Evolutionary conservation across 2,888 invertebrate genomes (phyloP).

Genomic region (Oxyteleia sp.): DNA sequence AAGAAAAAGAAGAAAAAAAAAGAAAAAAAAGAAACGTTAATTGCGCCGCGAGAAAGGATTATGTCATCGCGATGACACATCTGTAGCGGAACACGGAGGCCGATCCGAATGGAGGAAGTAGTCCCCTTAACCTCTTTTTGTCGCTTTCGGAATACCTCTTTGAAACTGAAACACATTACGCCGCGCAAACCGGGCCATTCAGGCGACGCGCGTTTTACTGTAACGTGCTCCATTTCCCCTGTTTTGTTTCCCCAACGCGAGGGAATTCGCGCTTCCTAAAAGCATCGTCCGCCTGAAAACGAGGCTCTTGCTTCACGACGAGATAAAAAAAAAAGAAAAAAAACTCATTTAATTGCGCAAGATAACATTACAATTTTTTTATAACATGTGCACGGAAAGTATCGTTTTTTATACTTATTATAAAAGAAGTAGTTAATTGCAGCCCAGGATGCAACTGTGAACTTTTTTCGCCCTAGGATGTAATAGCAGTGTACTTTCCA

Average conservation of each 20-base stretch:
- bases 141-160: constrained; percentile 53
- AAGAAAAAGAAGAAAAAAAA: too few relatives aligned
- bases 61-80: constrained; percentile 52
- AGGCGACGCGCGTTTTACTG: constrained; percentile 72
- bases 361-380: too few relatives aligned
- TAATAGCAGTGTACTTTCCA: too few relatives aligned
- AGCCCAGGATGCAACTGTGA: too few relatives aligned
- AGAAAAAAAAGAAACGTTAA: constrained; percentile 25
- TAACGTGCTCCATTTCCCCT: constrained; percentile 81
- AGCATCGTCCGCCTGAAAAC: constrained; percentile 36
- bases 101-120: constrained; percentile 38
- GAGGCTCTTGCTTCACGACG: constrained; percentile 21
- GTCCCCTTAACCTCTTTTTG: constrained; percentile 57
- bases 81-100: constrained; percentile 33
- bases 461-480: too few relatives aligned
- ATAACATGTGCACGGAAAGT: too few relatives aligned
- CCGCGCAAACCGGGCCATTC: constrained; percentile 50
- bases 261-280: constrained; percentile 60
- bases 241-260: constrained; percentile 51
- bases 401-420: too few relatives aligned
- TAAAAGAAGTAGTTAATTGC: too few relatives aligned
- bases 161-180: constrained; percentile 50
- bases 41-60: constrained; percentile 35
- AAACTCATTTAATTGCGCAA: neutral
- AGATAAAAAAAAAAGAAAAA: too few relatives aligned